Conservation (phyloP, 2,113 vertebrate species). For the Hyaena hyaena region DNA sequence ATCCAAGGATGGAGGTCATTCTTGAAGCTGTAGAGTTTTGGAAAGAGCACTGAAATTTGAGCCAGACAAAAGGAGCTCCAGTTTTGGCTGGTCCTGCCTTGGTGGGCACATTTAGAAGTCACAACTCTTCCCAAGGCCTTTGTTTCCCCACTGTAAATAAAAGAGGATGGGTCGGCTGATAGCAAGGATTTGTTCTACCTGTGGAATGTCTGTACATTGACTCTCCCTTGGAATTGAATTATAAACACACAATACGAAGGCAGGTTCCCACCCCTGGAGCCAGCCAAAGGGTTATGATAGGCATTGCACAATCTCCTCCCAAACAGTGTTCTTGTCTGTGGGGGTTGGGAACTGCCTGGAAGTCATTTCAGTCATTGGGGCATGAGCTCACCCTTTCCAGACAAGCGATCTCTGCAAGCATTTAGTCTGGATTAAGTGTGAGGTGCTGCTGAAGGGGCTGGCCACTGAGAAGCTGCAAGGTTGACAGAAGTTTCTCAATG, state of each 20-base stretch:
- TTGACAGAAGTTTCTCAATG: slow-evolving; percentile 53
- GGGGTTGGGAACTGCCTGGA: slow-evolving; percentile 62
- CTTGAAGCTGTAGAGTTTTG: background rate
- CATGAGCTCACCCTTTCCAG: slow-evolving; percentile 77
- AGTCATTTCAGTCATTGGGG: slow-evolving; percentile 64
- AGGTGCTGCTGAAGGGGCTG: slow-evolving; percentile 34
- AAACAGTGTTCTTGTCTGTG: slow-evolving; percentile 60
- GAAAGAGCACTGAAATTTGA: background rate
- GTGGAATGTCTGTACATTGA: background rate
- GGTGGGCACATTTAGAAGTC: background rate
- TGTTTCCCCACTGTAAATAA: background rate
- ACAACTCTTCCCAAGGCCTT: background rate
- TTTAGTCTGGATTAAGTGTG: background rate
- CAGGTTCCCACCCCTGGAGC: background rate
- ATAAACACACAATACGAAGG: slow-evolving; percentile 21
- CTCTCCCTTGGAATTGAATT: background rate
- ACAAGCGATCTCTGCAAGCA: slow-evolving; percentile 58
- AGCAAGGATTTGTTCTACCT: background rate
- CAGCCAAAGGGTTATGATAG: slow-evolving; percentile 33
- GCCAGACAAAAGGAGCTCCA: background rate
- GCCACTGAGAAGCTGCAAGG: slow-evolving; percentile 37
- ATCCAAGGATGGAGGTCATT: background rate
- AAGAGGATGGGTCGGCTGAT: background rate
- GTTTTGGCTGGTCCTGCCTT: background rate
- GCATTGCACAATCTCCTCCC: slow-evolving; percentile 59